These are phyloP conservation scores for Nomada lathburiana DNA, from an alignment of 2,888 invertebrate species.

Conservation along the genomic window DNA sequence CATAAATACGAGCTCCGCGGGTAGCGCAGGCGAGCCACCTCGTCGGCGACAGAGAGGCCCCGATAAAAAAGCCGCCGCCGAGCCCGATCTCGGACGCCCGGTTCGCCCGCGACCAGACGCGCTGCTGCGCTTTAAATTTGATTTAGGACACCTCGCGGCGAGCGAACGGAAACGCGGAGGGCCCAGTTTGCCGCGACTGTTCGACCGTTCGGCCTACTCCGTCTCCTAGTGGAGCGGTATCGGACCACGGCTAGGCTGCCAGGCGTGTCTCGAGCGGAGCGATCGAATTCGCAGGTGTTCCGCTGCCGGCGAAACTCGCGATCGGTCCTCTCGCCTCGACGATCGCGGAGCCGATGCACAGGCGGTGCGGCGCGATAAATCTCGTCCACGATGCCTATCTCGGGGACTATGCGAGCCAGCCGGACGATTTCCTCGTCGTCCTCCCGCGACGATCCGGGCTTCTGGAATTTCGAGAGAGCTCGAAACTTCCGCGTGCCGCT, in stretches of 20 bases:
- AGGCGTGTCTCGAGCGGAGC: background rate
- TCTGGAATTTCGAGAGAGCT: conserved; percentile 41
- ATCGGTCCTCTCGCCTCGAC: conserved; percentile 18
- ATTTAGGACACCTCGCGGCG: conserved; percentile 31
- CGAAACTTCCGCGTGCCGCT: conserved; percentile 48
- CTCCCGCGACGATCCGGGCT: conserved; percentile 8
- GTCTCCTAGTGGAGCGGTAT: too few relatives aligned
- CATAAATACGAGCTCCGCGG: conserved; percentile 68
- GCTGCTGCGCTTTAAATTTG: conserved; percentile 50
- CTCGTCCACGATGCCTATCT: conserved; percentile 64
- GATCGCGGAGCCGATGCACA: conserved; percentile 35
- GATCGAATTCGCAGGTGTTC: conserved; percentile 61
- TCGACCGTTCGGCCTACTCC: background rate
- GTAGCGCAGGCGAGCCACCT: conserved; percentile 21
- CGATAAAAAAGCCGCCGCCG: conserved; percentile 58
- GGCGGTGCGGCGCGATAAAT: conserved; percentile 63
- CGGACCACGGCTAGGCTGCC: too few relatives aligned
- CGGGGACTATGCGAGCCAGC: conserved; percentile 42
- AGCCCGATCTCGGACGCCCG: conserved; percentile 53
- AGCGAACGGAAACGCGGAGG: background rate
- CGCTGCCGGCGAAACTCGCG: conserved; percentile 46
- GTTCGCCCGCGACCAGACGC: too few relatives aligned
- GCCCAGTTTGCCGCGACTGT: too few relatives aligned
- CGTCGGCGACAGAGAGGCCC: conserved; percentile 49
- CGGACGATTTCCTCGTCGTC: conserved; percentile 51